Conservation (phyloP, 2,888 invertebrate genomes). For the Hypercompe scribonia region DNA sequence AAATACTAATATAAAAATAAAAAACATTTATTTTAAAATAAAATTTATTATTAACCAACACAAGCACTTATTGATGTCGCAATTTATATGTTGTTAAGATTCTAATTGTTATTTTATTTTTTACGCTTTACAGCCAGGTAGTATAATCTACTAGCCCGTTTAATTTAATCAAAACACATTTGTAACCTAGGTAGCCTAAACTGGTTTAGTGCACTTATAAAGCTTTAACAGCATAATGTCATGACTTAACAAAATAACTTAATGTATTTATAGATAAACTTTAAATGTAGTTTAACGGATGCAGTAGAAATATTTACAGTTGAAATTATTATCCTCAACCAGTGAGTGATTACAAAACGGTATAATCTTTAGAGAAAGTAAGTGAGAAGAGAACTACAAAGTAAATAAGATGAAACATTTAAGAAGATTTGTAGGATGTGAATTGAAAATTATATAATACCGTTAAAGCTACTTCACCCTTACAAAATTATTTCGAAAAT, state of each 20-base stretch:
- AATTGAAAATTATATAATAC: constrained; percentile 10
- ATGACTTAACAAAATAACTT: constrained; percentile 42
- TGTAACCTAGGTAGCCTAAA: background rate
- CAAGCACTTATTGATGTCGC: constrained; percentile 29
- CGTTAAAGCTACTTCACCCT: constrained; percentile 25
- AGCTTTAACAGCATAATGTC: constrained; percentile 18
- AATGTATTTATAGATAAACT: constrained; percentile 25
- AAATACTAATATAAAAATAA: constrained; percentile 10
- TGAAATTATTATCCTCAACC: constrained; percentile 38
- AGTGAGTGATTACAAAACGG: constrained; percentile 33
- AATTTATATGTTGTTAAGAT: constrained; percentile 25
- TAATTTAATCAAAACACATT: constrained; percentile 2
- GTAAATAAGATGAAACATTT: background rate
- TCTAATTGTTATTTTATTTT: constrained; percentile 7
- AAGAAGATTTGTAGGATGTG: background rate
- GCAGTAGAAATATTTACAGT: constrained; percentile 49
- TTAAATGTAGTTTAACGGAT: constrained; percentile 24
- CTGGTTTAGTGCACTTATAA: constrained; percentile 20
- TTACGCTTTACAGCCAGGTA: background rate
- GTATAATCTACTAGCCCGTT: background rate
- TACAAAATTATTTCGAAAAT: constrained; percentile 1
- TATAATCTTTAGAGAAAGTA: background rate
- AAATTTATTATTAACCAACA: constrained; percentile 41
- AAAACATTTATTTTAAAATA: constrained; percentile 21
- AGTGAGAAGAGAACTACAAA: background rate